Evolutionary conservation across 2,797 vertebrate genomes (phyloP).

Genomic region (Pangasius larnaudii): DNA sequence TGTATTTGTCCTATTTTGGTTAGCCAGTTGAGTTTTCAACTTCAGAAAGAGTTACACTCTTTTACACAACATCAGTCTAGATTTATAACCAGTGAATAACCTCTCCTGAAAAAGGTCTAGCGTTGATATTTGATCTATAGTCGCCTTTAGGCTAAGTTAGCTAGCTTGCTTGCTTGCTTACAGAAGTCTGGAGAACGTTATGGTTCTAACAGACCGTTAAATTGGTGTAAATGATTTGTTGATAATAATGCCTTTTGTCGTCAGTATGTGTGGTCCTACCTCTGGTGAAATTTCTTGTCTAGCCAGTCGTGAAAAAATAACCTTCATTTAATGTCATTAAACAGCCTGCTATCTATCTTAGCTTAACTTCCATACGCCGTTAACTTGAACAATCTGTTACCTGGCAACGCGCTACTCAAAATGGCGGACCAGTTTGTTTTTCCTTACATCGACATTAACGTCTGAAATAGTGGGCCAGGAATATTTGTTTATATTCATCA

Average conservation of each 20-base stretch:
- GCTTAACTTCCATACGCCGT: background rate
- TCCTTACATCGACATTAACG: background rate
- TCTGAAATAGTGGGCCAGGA: background rate
- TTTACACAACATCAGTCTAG: background rate
- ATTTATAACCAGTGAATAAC: background rate
- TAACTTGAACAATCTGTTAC: conserved; percentile 55
- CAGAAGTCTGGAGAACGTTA: background rate
- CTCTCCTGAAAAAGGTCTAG: too few species aligned
- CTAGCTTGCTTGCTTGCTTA: background rate
- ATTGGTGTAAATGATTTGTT: background rate
- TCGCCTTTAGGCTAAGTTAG: too few species aligned
- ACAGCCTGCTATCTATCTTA: background rate
- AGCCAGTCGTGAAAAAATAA: background rate
- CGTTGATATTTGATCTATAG: too few species aligned
- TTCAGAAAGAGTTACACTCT: background rate
- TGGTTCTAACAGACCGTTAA: background rate
- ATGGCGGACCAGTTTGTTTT: too few species aligned
- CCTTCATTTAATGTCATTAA: background rate
- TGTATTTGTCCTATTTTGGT: background rate
- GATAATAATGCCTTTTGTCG: background rate
- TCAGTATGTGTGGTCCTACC: background rate
- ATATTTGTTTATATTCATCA: background rate
- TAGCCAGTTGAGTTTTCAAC: background rate
- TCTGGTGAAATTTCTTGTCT: background rate
- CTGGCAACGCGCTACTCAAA: conserved; percentile 51